Conservation (phyloP, 2,888 invertebrate species). For the Folsomia candida region DNA sequence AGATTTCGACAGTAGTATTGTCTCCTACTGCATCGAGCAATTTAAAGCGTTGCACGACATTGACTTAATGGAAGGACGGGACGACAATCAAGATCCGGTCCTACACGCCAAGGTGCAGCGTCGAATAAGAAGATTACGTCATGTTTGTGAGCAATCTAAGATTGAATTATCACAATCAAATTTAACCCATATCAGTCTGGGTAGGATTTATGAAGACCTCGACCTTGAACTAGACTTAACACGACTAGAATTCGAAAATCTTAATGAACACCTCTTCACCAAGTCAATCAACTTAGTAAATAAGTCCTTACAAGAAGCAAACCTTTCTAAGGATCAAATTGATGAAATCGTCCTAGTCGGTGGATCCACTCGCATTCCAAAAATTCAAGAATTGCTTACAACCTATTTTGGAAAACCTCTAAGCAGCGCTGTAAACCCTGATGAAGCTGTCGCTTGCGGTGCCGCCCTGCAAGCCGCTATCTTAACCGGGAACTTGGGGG, state of each 20-base stretch:
- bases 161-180: conserved; percentile 3
- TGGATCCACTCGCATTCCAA: conserved; percentile 69
- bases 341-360: conserved; percentile 57
- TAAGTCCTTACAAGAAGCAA: conserved; percentile 15
- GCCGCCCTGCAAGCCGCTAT: conserved; percentile 29
- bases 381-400: conserved; percentile 64
- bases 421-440: conserved; percentile 71
- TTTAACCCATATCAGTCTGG: neutral
- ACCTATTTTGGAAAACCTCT: conserved; percentile 62
- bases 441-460: conserved; percentile 61
- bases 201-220: conserved; percentile 5
- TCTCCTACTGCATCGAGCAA: conserved; percentile 21
- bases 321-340: conserved; percentile 10
- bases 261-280: conserved; percentile 17
- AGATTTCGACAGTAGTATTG: conserved; percentile 23
- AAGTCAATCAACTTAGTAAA: conserved; percentile 16
- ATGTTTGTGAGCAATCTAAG: conserved; percentile 22
- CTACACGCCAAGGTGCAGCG: conserved; percentile 55
- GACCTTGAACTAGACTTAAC: conserved; percentile 15
- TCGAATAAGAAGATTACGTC: conserved; percentile 20
- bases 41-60: conserved; percentile 7
- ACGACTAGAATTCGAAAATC: conserved; percentile 22
- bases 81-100: conserved; percentile 51
- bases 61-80: neutral
- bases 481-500: conserved; percentile 13